Percentiles rank a stretch among this genome's conserved stretches.
Conservation (phyloP, 2,113 vertebrate species). For the Colistium nudipinnis region DNA sequence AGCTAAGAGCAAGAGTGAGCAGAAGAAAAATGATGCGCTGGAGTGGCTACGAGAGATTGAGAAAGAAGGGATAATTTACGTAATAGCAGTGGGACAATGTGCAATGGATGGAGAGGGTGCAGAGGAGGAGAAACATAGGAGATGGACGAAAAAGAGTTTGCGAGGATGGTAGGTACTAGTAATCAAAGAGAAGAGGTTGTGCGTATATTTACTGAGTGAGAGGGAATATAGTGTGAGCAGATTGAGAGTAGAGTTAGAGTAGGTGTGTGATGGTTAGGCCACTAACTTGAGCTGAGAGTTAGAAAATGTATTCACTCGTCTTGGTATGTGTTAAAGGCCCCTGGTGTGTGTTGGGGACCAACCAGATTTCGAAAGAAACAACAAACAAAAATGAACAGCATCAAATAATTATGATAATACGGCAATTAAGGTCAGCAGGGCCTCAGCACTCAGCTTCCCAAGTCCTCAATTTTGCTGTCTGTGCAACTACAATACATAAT, state of each 20-base stretch:
- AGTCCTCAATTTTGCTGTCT: constrained; percentile 2
- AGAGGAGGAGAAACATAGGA: not conserved
- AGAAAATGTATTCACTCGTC: not conserved
- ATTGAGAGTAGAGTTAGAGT: too few species aligned
- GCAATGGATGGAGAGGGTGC: constrained; percentile 27
- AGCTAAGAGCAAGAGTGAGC: constrained; percentile 43
- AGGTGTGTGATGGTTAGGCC: too few species aligned
- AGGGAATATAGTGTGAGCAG: too few species aligned
- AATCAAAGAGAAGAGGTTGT: constrained; percentile 14
- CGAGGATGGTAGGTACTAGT: not conserved
- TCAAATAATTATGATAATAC: constrained; percentile 1
- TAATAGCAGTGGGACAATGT: constrained; percentile 43
- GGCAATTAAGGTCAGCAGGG: not conserved
- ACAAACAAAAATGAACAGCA: constrained; percentile 1
- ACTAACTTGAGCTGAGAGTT: too few species aligned
- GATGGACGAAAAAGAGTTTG: constrained; percentile 2
- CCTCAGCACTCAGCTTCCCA: not conserved
- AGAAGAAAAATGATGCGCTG: constrained; percentile 38
- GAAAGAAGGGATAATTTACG: constrained; percentile 63
- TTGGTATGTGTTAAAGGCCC: not conserved
- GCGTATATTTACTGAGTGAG: not conserved
- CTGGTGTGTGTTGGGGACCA: not conserved
- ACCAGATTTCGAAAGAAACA: not conserved
- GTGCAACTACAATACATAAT: not conserved
- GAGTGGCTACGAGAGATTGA: constrained; percentile 51